phyloP scores from a whole-genome alignment of 2,797 vertebrate genomes.

The Halcyon smyrnensis region DNA sequence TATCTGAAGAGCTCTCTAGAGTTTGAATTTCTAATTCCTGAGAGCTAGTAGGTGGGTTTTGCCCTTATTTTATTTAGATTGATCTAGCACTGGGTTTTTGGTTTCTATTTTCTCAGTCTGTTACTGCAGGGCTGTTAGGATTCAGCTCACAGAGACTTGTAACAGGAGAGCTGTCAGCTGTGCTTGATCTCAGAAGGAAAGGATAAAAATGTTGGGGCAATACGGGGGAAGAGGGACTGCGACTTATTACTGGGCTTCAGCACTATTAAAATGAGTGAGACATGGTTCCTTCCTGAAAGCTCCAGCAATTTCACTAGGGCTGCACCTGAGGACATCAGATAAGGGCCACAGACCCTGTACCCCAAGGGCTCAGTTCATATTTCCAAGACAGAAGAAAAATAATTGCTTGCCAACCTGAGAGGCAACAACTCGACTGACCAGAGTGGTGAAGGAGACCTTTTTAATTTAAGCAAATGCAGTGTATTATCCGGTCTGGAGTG shows the following conservation, averaged over 20 bases:
- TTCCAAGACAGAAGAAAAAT: not conserved
- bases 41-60: not conserved
- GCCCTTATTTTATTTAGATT: not conserved
- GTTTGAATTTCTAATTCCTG: not conserved
- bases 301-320: not conserved
- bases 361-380: not conserved
- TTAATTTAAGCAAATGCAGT: not conserved
- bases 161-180: not conserved
- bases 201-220: not conserved
- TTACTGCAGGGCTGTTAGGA: not conserved
- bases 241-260: not conserved
- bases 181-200: constrained; percentile 3
- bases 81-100: not conserved
- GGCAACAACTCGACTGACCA: not conserved
- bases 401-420: not conserved
- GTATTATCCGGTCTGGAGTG: not conserved
- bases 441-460: not conserved
- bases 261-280: not conserved
- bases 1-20: not conserved
- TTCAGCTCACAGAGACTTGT: constrained; percentile 11
- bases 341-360: not conserved
- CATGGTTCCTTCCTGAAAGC: not conserved
- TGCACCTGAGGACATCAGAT: not conserved
- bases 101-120: not conserved
- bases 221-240: not conserved